A percentile compares a stretch with the other conserved stretches of the same genome.
These are phyloP conservation scores for Psilopsiagon aurifrons DNA, from an alignment of 2,113 vertebrate species.

Conservation along the genomic window DNA sequence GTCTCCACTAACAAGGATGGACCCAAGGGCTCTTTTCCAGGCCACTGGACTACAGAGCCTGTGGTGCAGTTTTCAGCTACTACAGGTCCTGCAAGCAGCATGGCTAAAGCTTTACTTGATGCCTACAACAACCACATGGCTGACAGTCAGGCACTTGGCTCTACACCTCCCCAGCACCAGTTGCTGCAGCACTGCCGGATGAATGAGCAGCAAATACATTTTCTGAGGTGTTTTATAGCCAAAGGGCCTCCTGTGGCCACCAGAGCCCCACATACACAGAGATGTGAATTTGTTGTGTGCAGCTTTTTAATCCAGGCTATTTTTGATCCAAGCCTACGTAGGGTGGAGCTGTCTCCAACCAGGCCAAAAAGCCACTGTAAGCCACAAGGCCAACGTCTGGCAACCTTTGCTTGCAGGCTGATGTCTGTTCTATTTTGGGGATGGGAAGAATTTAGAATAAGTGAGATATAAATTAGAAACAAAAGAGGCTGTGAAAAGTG, in stretches of 20 bases:
- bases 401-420: conserved; percentile 72
- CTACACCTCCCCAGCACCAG: not conserved
- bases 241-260: conserved; percentile 1
- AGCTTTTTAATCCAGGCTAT: conserved; percentile 52
- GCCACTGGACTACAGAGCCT: not conserved
- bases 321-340: conserved; percentile 69
- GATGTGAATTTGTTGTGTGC: not conserved
- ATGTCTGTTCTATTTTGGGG: conserved; percentile 76
- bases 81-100: not conserved
- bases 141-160: not conserved
- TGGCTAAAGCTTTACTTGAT: not conserved
- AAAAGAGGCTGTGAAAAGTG: conserved; percentile 58
- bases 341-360: conserved; percentile 72
- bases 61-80: not conserved
- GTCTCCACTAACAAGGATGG: not conserved
- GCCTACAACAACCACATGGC: accelerated
- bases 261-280: not conserved
- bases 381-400: conserved; percentile 72
- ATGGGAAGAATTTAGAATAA: conserved; percentile 61
- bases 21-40: not conserved
- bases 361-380: conserved; percentile 75
- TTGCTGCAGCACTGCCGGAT: not conserved
- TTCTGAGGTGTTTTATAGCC: not conserved
- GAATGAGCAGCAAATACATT: not conserved
- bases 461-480: conserved; percentile 56